A percentile compares a stretch with the other conserved stretches of the same genome.
phyloP scores from a whole-genome alignment of 2,888 invertebrate species.

The Alviniconcha strummeri region DNA sequence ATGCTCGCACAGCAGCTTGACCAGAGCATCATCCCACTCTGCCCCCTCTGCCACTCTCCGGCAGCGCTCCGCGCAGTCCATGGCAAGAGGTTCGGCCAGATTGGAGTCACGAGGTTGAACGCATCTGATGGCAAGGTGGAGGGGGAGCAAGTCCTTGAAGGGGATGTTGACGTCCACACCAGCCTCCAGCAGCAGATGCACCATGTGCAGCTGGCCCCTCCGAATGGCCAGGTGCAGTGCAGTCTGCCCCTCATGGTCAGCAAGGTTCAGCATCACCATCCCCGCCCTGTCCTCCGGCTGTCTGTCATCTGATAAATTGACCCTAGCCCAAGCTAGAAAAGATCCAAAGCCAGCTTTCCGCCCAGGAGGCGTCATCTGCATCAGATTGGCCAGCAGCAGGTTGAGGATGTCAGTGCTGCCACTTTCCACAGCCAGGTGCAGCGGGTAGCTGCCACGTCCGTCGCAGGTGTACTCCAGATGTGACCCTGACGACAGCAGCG shows the following conservation, averaged over 20 bases:
- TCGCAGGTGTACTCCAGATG: slow-evolving; percentile 36
- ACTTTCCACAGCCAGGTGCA: slow-evolving; percentile 9
- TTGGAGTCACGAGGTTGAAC: neutral
- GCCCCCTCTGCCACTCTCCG: neutral
- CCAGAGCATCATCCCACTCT: slow-evolving; percentile 2
- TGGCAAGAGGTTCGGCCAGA: neutral
- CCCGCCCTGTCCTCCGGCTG: neutral
- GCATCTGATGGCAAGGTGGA: neutral
- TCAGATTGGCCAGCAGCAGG: neutral
- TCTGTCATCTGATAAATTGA: too few species aligned
- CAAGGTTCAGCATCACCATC: neutral
- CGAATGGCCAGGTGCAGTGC: slow-evolving; percentile 21
- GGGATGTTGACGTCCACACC: neutral
- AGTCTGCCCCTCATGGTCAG: neutral
- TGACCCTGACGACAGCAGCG: slow-evolving; percentile 17
- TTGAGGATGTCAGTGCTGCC: neutral
- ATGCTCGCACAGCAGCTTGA: neutral
- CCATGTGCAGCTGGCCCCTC: neutral
- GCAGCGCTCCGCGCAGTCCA: neutral
- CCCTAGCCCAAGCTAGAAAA: too few species aligned
- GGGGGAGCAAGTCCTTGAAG: slow-evolving; percentile 1
- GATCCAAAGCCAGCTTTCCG: too few species aligned
- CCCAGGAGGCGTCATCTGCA: neutral
- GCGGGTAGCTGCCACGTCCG: slow-evolving; percentile 4
- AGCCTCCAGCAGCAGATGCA: neutral